Evolutionary conservation across 2,113 vertebrate genomes (phyloP).

Genomic region (Callaeas wilsoni): DNA sequence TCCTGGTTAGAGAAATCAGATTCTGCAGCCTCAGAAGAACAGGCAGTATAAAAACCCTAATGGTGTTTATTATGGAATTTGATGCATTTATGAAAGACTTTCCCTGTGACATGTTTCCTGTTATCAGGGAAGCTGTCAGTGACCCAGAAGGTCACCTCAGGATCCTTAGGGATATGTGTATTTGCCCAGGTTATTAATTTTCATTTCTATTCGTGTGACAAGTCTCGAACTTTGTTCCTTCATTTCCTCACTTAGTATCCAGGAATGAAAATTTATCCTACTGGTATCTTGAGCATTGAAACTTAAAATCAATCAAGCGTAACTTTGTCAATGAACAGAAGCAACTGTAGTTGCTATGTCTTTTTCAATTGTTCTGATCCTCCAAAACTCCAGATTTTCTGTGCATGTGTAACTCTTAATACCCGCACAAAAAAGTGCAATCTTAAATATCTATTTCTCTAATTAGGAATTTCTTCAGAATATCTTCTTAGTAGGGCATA

Average conservation of each 20-base stretch:
- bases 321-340: neutral
- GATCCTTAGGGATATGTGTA: neutral
- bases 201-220: neutral
- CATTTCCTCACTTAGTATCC: neutral
- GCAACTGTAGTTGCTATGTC: neutral
- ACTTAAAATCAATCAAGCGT: neutral
- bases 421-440: neutral
- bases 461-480: conserved; percentile 9
- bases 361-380: neutral
- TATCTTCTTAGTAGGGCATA: neutral
- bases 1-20: neutral
- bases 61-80: neutral
- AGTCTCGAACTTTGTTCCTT: neutral
- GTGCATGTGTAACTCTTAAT: neutral
- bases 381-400: neutral
- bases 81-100: neutral
- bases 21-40: neutral
- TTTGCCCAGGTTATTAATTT: neutral
- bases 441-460: neutral
- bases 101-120: neutral
- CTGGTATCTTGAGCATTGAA: neutral
- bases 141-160: neutral
- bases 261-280: neutral
- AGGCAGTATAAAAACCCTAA: neutral
- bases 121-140: neutral